Percentiles rank a stretch among this genome's conserved stretches.
Evolutionary conservation across 2,113 vertebrate species (phyloP).

Genomic region (Carassius carassius): DNA sequence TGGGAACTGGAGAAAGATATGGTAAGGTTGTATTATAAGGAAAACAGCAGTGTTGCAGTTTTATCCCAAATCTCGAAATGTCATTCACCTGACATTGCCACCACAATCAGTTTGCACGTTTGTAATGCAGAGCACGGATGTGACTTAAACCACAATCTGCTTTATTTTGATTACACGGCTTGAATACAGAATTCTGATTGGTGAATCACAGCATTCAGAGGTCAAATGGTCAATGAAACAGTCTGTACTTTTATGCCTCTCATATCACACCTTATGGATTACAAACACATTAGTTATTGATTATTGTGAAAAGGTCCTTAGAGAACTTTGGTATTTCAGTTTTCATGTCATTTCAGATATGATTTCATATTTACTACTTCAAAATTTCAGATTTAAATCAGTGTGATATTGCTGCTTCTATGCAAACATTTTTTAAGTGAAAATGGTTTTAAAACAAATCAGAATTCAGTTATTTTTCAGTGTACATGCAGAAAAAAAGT

Average conservation of each 20-base stretch:
- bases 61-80: background rate
- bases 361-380: too few species aligned
- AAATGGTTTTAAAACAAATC: too few species aligned
- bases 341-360: too few species aligned
- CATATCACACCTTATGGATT: too few species aligned
- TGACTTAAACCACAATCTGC: background rate
- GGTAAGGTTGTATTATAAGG: background rate
- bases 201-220: background rate
- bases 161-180: background rate
- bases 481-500: too few species aligned
- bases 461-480: too few species aligned
- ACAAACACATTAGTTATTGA: too few species aligned
- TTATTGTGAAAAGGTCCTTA: too few species aligned
- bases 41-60: background rate
- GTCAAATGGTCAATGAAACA: background rate
- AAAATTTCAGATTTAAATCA: too few species aligned
- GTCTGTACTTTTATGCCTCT: background rate
- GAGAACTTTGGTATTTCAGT: too few species aligned
- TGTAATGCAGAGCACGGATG: background rate
- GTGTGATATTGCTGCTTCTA: too few species aligned
- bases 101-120: background rate
- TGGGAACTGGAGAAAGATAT: background rate
- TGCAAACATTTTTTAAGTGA: too few species aligned
- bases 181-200: background rate
- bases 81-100: background rate